Evolutionary conservation across 2,113 vertebrate species (phyloP), one percentile per base, ranked within the genome.

Genomic region (Elgaria multicarinata): DNA sequence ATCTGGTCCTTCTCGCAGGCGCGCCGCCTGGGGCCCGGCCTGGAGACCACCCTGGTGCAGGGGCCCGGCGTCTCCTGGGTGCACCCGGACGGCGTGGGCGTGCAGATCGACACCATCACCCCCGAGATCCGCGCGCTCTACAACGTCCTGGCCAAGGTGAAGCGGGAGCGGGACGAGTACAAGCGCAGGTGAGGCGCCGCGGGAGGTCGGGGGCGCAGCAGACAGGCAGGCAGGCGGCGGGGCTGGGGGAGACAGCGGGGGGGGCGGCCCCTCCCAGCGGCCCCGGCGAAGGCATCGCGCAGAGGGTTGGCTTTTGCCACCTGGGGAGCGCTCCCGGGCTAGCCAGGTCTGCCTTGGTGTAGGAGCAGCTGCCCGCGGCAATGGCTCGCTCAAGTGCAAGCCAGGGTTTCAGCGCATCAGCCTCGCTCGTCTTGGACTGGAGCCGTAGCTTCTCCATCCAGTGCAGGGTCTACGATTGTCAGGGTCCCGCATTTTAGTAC

Each of bases 31-130:
- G 98, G 98, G 26, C 95, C 98, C 0, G 97, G 98, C 36, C 95
- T 97, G 1, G 99, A 99, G 93, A 96, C 97, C 88, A 98, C 98
- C 50, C 94, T 98, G n/a, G 96, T 98, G 93, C 97, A 98, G 85
- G 98, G 98, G 58, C 98, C 99, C 0, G 98, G 98, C 10, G 98
- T 98, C 89, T 99, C 98, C 50, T 99, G 99, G 99, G 94, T 98
- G 39, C 99, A 99, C 89, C 98, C 98, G 2, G 99, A 99, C 64
- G 99, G 99, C 10, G 99, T 99, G 8, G 99, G 99, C 4, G 99
- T 99, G 87, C 99, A 99, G 97, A 99, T 99, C 67, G 99, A 99
- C 96, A 99, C 99, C 96, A 99, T 99, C 96, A 99, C 99, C 36
- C 99, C 99, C 0, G 99, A 99, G 97, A 99, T 99, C 93, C 97